Evolutionary conservation across 2,888 invertebrate genomes (phyloP).

Genomic region (Apantesis nais): DNA sequence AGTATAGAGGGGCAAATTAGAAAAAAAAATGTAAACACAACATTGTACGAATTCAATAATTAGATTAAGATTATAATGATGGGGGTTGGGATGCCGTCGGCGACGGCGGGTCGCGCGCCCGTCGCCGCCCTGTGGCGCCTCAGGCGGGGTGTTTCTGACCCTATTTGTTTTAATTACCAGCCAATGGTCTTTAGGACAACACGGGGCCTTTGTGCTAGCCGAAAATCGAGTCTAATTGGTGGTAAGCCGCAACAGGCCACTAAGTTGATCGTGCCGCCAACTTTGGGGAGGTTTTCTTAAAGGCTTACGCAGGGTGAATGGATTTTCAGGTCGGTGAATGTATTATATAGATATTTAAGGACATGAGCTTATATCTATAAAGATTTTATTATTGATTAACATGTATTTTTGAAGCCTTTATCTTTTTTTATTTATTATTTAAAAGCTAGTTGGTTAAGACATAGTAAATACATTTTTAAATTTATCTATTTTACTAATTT

Average conservation of each 20-base stretch:
- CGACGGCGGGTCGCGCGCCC: conserved; percentile 77
- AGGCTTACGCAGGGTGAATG: conserved; percentile 30
- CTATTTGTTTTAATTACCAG: conserved; percentile 85
- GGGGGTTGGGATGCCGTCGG: conserved; percentile 72
- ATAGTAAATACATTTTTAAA: no score
- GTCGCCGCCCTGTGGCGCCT: conserved; percentile 81
- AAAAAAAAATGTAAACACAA: conserved; percentile 85
- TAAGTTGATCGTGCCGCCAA: conserved; percentile 53
- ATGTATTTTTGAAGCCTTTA: no score
- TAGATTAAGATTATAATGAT: conserved; percentile 84
- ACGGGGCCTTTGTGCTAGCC: conserved; percentile 75
- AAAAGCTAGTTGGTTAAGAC: no score
- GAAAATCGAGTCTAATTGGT: conserved; percentile 78
- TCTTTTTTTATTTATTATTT: no score
- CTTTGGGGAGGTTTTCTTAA: conserved; percentile 41
- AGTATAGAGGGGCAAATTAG: conserved; percentile 83
- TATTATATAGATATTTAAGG: conserved; percentile 13
- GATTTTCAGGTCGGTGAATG: conserved; percentile 24
- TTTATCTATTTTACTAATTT: no score
- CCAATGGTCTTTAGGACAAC: conserved; percentile 81
- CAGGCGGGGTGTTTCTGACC: conserved; percentile 79
- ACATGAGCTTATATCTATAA: neutral
- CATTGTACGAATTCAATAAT: conserved; percentile 86
- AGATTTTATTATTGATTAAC: no score
- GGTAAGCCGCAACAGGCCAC: conserved; percentile 67